Conservation (phyloP, 2,797 vertebrate genomes). For the Buphagus erythrorhynchus region DNA sequence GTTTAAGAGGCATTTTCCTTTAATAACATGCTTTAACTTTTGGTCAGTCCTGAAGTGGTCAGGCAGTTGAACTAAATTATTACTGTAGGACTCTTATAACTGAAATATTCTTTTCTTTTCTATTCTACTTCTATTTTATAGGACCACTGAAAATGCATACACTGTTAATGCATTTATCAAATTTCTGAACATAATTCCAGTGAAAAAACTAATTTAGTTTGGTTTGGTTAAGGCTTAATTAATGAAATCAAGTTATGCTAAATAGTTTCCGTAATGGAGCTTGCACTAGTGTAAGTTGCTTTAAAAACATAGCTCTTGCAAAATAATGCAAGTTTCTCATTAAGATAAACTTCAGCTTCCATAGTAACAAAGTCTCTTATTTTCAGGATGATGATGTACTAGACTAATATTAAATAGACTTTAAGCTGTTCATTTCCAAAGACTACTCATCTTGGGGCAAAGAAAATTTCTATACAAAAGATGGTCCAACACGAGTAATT, state of each 20-base stretch:
- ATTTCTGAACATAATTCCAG: neutral
- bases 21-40: neutral
- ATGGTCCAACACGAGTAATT: fast-evolving
- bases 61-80: neutral
- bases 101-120: neutral
- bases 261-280: neutral
- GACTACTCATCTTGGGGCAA: neutral
- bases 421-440: neutral
- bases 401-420: neutral
- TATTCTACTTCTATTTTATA: neutral
- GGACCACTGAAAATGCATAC: neutral
- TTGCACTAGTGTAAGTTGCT: neutral
- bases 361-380: neutral
- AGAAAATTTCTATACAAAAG: neutral
- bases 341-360: neutral
- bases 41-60: neutral
- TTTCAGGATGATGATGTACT: neutral
- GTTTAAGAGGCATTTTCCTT: neutral
- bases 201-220: neutral
- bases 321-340: neutral
- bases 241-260: neutral
- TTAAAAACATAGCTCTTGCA: neutral
- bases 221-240: neutral
- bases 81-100: neutral
- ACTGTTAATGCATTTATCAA: neutral